Percentiles rank a stretch among this genome's conserved stretches.
Conservation (phyloP, 1,140 invertebrate species). For the Drosophila sp. region DNA sequence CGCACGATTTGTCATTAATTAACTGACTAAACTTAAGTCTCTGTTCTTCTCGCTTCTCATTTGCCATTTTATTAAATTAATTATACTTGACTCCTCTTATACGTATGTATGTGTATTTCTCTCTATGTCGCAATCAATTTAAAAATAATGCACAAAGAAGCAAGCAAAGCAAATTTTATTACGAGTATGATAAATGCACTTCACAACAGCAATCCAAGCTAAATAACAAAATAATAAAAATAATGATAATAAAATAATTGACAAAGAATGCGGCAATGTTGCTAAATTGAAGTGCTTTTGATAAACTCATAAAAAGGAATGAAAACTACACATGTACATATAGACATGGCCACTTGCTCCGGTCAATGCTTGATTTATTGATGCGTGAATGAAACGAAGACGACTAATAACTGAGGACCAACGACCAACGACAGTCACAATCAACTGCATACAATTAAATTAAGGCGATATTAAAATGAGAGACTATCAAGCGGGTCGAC, state of each 20-base stretch:
- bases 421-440: constrained; percentile 21
- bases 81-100: constrained; percentile 40
- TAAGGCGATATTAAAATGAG: constrained; percentile 57
- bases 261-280: constrained; percentile 68
- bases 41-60: constrained; percentile 21
- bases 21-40: constrained; percentile 43
- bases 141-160: constrained; percentile 66
- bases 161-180: constrained; percentile 23
- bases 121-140: constrained; percentile 61
- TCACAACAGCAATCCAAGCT: constrained; percentile 18
- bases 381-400: constrained; percentile 55
- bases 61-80: constrained; percentile 44
- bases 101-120: constrained; percentile 11
- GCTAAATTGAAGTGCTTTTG: constrained; percentile 72
- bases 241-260: constrained; percentile 53
- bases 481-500: not conserved
- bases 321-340: constrained; percentile 13
- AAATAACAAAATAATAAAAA: constrained; percentile 54
- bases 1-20: constrained; percentile 20
- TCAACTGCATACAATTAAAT: constrained; percentile 57
- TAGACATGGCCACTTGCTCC: constrained; percentile 21
- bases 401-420: not conserved
- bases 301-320: constrained; percentile 57
- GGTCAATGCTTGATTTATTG: constrained; percentile 74
- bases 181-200: constrained; percentile 63